Percentiles rank a stretch among this genome's conserved stretches.
Evolutionary conservation across 2,888 invertebrate genomes (phyloP).

Genomic region (Corbicula japonica): DNA sequence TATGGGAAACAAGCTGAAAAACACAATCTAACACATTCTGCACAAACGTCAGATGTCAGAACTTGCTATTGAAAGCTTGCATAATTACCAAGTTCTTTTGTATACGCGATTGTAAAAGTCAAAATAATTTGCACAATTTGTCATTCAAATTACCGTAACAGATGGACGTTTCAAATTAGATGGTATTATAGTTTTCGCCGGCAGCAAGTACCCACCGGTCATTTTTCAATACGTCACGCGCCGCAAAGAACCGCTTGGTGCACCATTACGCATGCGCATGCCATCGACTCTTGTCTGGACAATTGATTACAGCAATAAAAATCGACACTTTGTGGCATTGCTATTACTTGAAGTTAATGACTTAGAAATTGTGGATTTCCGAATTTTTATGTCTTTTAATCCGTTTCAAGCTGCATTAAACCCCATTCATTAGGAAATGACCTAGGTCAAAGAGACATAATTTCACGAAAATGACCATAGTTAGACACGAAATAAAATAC

Average conservation of each 20-base stretch:
- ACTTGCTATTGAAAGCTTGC: no score
- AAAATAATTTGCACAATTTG: no score
- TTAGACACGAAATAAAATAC: conserved; percentile 13
- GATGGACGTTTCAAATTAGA: conserved; percentile 29
- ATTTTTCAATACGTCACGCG: neutral
- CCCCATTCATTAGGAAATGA: conserved; percentile 20
- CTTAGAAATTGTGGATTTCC: conserved; percentile 29
- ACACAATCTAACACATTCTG: no score
- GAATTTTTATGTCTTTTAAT: conserved; percentile 43
- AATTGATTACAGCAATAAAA: conserved; percentile 26
- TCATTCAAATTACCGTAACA: no score
- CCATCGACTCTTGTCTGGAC: conserved; percentile 32
- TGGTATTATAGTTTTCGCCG: neutral
- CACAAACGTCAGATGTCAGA: no score
- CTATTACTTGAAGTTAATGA: conserved; percentile 50
- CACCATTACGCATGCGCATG: conserved; percentile 42
- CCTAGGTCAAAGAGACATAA: conserved; percentile 50
- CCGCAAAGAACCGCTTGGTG: neutral
- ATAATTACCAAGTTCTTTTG: no score
- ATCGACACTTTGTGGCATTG: conserved; percentile 12
- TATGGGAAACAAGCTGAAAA: no score
- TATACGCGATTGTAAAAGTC: no score
- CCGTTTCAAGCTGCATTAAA: conserved; percentile 40
- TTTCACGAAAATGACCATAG: conserved; percentile 14
- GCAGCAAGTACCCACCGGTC: neutral